phyloP scores from a whole-genome alignment of 2,888 invertebrate species.

The Rhagium mordax region DNA sequence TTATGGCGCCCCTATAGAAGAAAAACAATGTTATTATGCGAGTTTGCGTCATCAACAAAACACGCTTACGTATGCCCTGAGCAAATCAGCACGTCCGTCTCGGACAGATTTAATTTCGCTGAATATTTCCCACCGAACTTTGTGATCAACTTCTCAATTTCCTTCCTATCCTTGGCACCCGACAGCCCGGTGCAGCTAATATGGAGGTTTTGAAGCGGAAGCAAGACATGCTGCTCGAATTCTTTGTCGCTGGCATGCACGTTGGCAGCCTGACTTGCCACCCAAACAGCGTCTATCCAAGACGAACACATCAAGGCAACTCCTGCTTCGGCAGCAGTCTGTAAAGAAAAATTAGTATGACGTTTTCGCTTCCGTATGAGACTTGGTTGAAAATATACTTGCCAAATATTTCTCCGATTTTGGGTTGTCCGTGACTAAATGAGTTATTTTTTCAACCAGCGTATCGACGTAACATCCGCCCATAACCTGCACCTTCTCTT shows the following conservation, averaged over 20 bases:
- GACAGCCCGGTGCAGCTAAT: constrained; percentile 85
- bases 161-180: constrained; percentile 74
- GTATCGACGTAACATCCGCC: constrained; percentile 80
- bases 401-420: constrained; percentile 85
- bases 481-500: constrained; percentile 81
- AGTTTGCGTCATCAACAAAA: background rate
- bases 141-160: constrained; percentile 79
- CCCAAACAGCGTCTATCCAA: constrained; percentile 90
- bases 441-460: constrained; percentile 81
- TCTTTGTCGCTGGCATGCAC: constrained; percentile 77
- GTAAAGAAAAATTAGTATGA: constrained; percentile 52
- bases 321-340: constrained; percentile 80
- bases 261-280: constrained; percentile 76
- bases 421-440: constrained; percentile 85
- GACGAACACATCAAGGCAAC: constrained; percentile 83
- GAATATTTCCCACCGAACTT: constrained; percentile 79
- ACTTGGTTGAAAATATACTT: constrained; percentile 65
- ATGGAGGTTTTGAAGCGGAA: constrained; percentile 83
- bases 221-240: constrained; percentile 76
- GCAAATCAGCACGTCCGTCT: constrained; percentile 74
- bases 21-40: background rate
- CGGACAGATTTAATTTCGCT: constrained; percentile 70
- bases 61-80: constrained; percentile 70
- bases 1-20: constrained; percentile 75
- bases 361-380: too few relatives aligned